Evolutionary conservation across 2,113 vertebrate genomes (phyloP).

Genomic region (Chrysemys picta): DNA sequence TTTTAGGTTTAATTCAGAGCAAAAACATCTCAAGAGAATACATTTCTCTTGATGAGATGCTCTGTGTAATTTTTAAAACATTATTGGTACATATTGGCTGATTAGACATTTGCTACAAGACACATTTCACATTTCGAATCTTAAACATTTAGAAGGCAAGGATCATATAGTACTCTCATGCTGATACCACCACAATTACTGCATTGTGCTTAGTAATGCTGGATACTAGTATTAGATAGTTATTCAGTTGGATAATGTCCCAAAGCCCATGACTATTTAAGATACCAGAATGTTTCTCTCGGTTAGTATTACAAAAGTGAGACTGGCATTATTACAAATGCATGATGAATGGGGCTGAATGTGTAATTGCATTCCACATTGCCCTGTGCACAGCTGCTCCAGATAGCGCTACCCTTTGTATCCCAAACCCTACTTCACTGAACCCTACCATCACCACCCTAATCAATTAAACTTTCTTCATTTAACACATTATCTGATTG

Average conservation of each 20-base stretch:
- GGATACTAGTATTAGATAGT: conserved; percentile 59
- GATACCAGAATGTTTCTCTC: conserved; percentile 60
- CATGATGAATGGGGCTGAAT: conserved; percentile 51
- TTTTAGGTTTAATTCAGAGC: not conserved
- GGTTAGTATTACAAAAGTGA: conserved; percentile 74
- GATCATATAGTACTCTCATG: conserved; percentile 24
- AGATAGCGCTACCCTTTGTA: not conserved
- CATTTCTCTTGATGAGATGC: not conserved
- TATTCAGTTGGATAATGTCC: conserved; percentile 66
- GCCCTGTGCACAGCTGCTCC: not conserved
- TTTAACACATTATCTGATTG: not conserved
- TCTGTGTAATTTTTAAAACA: not conserved
- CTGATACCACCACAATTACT: conserved; percentile 59
- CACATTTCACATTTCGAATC: conserved; percentile 55
- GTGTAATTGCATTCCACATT: conserved; percentile 15
- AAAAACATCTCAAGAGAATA: not conserved
- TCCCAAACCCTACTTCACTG: not conserved
- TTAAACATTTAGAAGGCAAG: conserved; percentile 66
- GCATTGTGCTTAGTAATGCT: conserved; percentile 58
- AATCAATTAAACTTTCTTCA: not conserved
- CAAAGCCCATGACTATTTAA: conserved; percentile 69
- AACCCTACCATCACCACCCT: not conserved
- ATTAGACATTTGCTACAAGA: conserved; percentile 5
- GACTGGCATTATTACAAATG: conserved; percentile 66
- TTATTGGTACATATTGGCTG: not conserved